Base-by-base conservation (phyloP, 2,888 invertebrate genomes). In the Euplexia lucipara region DNA sequence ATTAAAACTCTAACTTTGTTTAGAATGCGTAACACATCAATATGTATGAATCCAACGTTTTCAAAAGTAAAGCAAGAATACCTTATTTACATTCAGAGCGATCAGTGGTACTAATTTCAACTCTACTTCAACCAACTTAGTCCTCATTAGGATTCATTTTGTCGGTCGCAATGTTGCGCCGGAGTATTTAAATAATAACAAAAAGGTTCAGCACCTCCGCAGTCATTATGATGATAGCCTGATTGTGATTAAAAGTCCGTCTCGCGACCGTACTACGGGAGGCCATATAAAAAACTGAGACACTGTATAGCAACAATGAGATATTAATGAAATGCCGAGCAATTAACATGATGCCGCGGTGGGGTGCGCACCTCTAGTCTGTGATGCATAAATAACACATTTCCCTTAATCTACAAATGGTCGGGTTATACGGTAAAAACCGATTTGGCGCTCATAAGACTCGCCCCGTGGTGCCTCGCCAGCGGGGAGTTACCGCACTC, bases 371-470 rank as follows among this genome's bases (percentile, higher is more conserved):
- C 83, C 86, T 88, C 85, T n/a, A n/a, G n/a, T 82, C 87, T 88
- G 85, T 87, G 90, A 90, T 90, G 90, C 88, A 93, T 92, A 92
- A 92, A 91, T 90, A 92, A 90, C 89, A 86, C 80, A 86, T 90
- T 90, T 91, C 82, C 88, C 83, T 84, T 89, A 86, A 88, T 90
- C 87, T 88, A 88, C 83, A 83, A 89, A 90, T 86, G 87, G 84
- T 84, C 82, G 85, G 86, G 86, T 87, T 89, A 84, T 88, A 84
- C 83, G 86, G 88, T 90, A 91, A 91, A 92, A 93, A 91, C 81
- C 84, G 83, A 88, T 91, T 89, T 88, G 86, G 87, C 83, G 89
- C 85, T 86, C 81, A 76, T 81, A 81, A 73, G 64, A 77, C 69
- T 78, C 91, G 69, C 91, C 86, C 86, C 91, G 84, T 88, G 93